Percentiles rank a stretch among this genome's conserved stretches.
These are phyloP conservation scores for Lordiphosa fenestrarum DNA, from an alignment of 2,888 invertebrate genomes.

Conservation along the genomic window DNA sequence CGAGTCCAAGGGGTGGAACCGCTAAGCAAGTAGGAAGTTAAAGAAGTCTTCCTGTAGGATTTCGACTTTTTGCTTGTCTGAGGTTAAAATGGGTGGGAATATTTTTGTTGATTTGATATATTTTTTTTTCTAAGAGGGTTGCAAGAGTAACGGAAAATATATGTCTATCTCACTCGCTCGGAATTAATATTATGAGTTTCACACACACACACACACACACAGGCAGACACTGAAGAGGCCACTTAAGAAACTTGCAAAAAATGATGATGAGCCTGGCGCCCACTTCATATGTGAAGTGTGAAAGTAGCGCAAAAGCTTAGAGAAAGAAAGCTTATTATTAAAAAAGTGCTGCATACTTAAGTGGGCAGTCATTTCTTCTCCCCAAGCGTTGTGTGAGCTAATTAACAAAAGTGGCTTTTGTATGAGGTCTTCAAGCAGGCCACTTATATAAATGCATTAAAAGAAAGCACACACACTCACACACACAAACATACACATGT, in stretches of 20 bases:
- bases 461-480: constrained; percentile 36
- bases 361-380: constrained; percentile 15
- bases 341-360: constrained; percentile 44
- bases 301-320: constrained; percentile 34
- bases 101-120: constrained; percentile 50
- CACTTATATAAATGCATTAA: constrained; percentile 71
- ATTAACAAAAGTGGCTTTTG: constrained; percentile 68
- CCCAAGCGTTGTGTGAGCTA: constrained; percentile 44
- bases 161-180: constrained; percentile 11
- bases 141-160: constrained; percentile 27
- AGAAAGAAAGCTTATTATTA: constrained; percentile 39
- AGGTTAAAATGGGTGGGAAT: constrained; percentile 79
- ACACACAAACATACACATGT: constrained; percentile 15
- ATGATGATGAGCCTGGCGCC: constrained; percentile 17
- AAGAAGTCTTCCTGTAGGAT: constrained; percentile 29
- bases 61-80: constrained; percentile 60
- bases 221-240: constrained; percentile 41
- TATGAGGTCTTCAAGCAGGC: constrained; percentile 44
- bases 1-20: constrained; percentile 15
- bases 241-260: constrained; percentile 43
- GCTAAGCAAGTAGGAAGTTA: constrained; percentile 1
- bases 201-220: constrained; percentile 27
- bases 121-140: constrained; percentile 14
- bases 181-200: constrained; percentile 52
- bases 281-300: constrained; percentile 47